phyloP scores from a whole-genome alignment of 2,113 vertebrate genomes.

The Cephalopterus ornatus region DNA sequence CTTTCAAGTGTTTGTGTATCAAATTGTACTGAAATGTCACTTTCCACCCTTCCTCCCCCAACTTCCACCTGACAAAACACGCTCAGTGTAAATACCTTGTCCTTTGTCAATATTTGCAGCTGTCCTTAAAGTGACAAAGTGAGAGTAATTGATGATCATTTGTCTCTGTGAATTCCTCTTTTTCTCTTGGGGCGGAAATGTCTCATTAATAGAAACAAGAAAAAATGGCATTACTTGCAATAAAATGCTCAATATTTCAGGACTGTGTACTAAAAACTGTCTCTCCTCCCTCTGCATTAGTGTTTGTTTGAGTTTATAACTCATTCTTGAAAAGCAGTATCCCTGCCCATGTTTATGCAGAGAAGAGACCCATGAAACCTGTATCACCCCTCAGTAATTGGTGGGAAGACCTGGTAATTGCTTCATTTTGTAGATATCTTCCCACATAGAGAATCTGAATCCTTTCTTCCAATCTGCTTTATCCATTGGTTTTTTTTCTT shows the following conservation, averaged over 20 bases:
- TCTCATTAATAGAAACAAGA: not conserved
- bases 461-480: not conserved
- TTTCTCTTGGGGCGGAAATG: not conserved
- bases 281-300: not conserved
- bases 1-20: not conserved
- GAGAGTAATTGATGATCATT: not conserved
- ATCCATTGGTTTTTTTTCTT: not conserved
- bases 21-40: not conserved
- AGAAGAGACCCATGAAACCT: not conserved
- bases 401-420: not conserved
- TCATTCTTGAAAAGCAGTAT: not conserved
- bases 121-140: not conserved
- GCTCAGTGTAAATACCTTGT: not conserved
- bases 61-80: not conserved
- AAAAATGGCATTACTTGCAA: not conserved
- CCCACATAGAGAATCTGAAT: not conserved
- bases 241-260: not conserved
- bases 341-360: not conserved
- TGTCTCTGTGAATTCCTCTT: not conserved
- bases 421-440: not conserved
- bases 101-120: not conserved
- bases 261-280: not conserved
- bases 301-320: not conserved
- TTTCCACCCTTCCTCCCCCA: not conserved
- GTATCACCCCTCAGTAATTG: not conserved